Evolutionary conservation across 2,888 invertebrate species (phyloP).

Genomic region (Mactromeris polynyma): DNA sequence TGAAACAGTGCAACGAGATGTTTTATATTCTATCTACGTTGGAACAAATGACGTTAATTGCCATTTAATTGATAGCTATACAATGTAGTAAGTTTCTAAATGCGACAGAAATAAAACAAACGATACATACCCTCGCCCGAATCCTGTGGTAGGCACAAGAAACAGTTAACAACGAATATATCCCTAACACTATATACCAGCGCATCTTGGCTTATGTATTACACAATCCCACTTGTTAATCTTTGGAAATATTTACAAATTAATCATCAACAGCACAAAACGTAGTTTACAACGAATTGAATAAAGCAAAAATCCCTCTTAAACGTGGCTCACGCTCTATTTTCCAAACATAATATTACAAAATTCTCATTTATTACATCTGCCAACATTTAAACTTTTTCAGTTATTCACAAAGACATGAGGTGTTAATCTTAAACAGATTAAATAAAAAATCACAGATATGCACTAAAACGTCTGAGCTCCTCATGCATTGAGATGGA

Average conservation of each 20-base stretch:
- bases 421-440: neutral
- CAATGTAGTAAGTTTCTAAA: neutral
- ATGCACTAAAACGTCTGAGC: neutral
- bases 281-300: neutral
- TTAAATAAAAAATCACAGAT: neutral
- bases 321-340: neutral
- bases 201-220: neutral
- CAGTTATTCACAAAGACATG: neutral
- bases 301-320: neutral
- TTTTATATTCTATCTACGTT: too few relatives aligned
- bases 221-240: neutral
- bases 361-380: neutral
- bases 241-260: neutral
- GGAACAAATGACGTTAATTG: too few relatives aligned
- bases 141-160: neutral
- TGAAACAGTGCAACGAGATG: too few relatives aligned
- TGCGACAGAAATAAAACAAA: neutral
- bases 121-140: neutral
- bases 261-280: neutral
- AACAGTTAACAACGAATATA: neutral
- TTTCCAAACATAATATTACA: neutral
- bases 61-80: too few relatives aligned
- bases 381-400: neutral
- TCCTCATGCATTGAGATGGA: neutral
- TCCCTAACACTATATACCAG: neutral